phyloP scores from a whole-genome alignment of 2,113 vertebrate genomes.

The Gopherus flavomarginatus region DNA sequence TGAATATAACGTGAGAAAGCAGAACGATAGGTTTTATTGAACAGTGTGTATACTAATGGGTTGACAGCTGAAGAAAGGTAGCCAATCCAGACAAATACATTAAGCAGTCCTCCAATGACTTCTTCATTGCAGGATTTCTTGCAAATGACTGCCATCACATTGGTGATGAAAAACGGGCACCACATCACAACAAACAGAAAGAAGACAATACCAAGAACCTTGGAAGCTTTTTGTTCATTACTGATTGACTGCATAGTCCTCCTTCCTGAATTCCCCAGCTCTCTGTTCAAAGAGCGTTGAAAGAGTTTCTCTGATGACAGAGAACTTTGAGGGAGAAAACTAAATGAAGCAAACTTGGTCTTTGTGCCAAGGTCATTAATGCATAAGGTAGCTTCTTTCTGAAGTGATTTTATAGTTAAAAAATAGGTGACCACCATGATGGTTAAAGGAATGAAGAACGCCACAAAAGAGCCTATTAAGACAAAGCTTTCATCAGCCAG shows the following conservation, averaged over 20 bases:
- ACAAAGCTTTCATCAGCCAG: slow-evolving; percentile 92
- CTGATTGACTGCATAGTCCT: slow-evolving; percentile 95
- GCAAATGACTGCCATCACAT: slow-evolving; percentile 92
- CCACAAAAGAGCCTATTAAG: slow-evolving; percentile 92
- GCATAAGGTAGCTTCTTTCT: slow-evolving; percentile 91
- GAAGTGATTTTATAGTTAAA: slow-evolving; percentile 92
- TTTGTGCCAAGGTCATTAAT: slow-evolving; percentile 87
- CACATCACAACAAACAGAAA: slow-evolving; percentile 98
- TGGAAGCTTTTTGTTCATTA: slow-evolving; percentile 97
- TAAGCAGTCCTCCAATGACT: slow-evolving; percentile 87
- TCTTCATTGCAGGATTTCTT: slow-evolving; percentile 82
- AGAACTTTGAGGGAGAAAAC: slow-evolving; percentile 90
- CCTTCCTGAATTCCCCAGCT: slow-evolving; percentile 78
- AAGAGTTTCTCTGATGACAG: slow-evolving; percentile 92
- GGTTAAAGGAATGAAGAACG: slow-evolving; percentile 94
- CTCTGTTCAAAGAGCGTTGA: slow-evolving; percentile 87
- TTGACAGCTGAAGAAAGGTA: slow-evolving; percentile 97
- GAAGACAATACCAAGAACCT: slow-evolving; percentile 97
- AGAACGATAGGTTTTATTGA: slow-evolving; percentile 94
- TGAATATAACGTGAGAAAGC: slow-evolving; percentile 93
- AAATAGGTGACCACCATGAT: slow-evolving; percentile 98
- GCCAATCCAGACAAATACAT: slow-evolving; percentile 96
- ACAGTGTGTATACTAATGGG: slow-evolving; percentile 93
- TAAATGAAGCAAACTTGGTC: slow-evolving; percentile 88
- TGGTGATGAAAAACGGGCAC: slow-evolving; percentile 98